Conservation (phyloP, 2,113 vertebrate species). For the Gymnarchus niloticus region DNA sequence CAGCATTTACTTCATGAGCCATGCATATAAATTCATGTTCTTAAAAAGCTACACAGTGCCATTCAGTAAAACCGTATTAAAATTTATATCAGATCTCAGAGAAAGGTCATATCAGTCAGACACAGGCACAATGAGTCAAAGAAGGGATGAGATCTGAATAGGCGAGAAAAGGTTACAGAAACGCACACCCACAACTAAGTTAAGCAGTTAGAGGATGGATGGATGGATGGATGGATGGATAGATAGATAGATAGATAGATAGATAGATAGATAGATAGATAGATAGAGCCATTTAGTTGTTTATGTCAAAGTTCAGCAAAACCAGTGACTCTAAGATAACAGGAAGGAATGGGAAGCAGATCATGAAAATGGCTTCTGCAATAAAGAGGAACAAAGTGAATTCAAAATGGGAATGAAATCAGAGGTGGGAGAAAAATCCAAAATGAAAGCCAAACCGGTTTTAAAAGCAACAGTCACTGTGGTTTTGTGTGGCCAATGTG, state of each 20-base stretch:
- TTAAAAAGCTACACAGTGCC: not conserved
- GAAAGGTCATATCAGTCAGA: too few species aligned
- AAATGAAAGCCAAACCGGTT: not conserved
- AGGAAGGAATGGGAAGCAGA: not conserved
- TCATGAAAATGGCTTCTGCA: not conserved
- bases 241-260: too few species aligned
- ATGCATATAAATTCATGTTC: not conserved
- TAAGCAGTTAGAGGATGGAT: too few species aligned
- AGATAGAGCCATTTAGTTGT: not conserved
- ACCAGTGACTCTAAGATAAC: not conserved
- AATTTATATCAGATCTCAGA: not conserved
- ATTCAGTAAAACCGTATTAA: not conserved
- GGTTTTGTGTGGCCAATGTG: not conserved
- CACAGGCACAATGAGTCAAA: too few species aligned
- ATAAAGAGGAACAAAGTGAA: not conserved
- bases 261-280: too few species aligned
- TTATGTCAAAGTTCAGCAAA: not conserved
- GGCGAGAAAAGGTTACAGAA: not conserved
- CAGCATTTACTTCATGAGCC: not conserved
- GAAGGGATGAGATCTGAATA: not conserved
- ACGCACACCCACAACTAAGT: too few species aligned
- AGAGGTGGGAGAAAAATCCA: not conserved
- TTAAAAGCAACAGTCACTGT: not conserved
- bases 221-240: too few species aligned
- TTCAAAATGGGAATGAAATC: too few species aligned